Evolutionary conservation across 2,113 vertebrate genomes (phyloP), one percentile per base, ranked within the genome.

Genomic region (Macaca nemestrina): DNA sequence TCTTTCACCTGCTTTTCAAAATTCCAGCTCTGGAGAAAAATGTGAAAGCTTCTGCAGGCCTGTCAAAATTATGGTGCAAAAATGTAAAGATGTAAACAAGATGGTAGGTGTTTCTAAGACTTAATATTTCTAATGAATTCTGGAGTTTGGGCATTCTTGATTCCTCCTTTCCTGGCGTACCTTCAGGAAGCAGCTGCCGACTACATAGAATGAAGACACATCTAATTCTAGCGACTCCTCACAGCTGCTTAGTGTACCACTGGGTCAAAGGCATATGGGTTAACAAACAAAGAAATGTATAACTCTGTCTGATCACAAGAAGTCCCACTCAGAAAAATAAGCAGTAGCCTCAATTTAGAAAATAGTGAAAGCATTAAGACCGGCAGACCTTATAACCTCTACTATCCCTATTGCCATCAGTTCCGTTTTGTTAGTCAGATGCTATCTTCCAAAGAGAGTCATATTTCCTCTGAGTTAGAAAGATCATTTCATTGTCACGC

Each of bases 381-480:
- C 50, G 67, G 18, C 7, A 85, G 95, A 72, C 57, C 97, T 18
- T 90, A 18, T 84, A 79, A 91, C 97, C 89, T 96, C 89, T 97
- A 52, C 82, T 95, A 87, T 94, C 90, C 91, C 81, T 96, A 50
- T 93, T 96, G 92, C 12, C 93, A 94, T 50, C 93, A 94, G 97
- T 93, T 97, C 92, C n/a, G 50, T 96, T 97, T 98, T 91, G 73
- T 92, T 98, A 97, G 91, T 64, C 93, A 61, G 73, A 72, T 1
- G 4, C 27, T 94, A 86, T 80, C 61, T 95, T 88, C 81, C 85
- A 96, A 98, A 96, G 23, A 94, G 52, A 97, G 95, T 96, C 88
- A 45, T 88, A 43, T 97, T 98, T 98, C 96, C 95, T 96, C 94
- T 96, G 57, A 97, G 59, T 94, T 55, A 91, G 83, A 98, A 90